These are phyloP conservation scores for Tanaodytes sp. DNA, from an alignment of 2,888 invertebrate genomes.

Conservation along the genomic window DNA sequence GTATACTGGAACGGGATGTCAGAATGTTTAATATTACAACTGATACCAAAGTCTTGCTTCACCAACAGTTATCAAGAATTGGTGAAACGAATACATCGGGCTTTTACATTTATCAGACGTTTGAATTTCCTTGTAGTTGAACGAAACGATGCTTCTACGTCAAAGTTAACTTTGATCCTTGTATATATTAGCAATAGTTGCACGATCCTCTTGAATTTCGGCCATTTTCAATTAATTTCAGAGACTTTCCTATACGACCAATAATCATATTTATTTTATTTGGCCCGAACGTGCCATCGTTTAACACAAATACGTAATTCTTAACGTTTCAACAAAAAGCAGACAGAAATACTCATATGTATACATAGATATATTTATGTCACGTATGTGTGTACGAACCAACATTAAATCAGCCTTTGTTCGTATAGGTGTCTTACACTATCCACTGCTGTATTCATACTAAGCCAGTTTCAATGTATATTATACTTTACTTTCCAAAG, in stretches of 20 bases:
- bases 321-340: conserved; percentile 34
- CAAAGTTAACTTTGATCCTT: conserved; percentile 44
- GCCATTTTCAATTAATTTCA: conserved; percentile 37
- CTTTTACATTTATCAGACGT: conserved; percentile 11
- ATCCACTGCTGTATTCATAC: too few relatives aligned
- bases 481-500: too few relatives aligned
- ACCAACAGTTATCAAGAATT: conserved; percentile 17
- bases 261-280: conserved; percentile 38
- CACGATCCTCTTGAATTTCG: conserved; percentile 31
- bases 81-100: conserved; percentile 14
- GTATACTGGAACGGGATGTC: conserved; percentile 16
- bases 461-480: too few relatives aligned
- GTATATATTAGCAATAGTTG: conserved; percentile 42
- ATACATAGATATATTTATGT: conserved; percentile 32
- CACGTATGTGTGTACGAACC: conserved; percentile 20
- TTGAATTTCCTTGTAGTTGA: conserved; percentile 27
- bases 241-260: conserved; percentile 21
- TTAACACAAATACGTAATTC: conserved; percentile 40
- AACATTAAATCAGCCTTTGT: too few relatives aligned
- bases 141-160: conserved; percentile 33
- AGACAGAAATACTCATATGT: conserved; percentile 37
- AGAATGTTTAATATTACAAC: conserved; percentile 7
- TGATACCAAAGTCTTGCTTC: conserved; percentile 6
- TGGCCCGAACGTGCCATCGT: conserved; percentile 15
- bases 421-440: too few relatives aligned